These are phyloP conservation scores for Manis javanica DNA, from an alignment of 2,797 vertebrate species.

Conservation along the genomic window DNA sequence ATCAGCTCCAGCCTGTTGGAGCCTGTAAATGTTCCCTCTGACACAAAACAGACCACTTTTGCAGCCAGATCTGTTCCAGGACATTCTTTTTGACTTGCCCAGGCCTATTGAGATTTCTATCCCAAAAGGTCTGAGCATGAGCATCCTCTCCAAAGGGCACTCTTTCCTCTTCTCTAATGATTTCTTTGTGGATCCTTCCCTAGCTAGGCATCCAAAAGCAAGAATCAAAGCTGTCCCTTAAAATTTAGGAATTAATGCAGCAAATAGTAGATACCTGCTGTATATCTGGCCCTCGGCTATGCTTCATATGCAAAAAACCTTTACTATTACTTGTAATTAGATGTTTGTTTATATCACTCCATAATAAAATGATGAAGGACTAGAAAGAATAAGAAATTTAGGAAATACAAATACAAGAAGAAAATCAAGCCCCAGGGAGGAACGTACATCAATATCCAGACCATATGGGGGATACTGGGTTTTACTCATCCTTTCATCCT, in stretches of 20 bases:
- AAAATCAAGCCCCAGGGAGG: neutral
- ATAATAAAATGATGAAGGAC: neutral
- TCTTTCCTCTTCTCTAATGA: neutral
- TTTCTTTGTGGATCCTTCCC: neutral
- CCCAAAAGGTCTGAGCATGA: neutral
- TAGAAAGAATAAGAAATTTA: neutral
- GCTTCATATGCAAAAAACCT: neutral
- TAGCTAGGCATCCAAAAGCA: neutral
- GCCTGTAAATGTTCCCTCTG: neutral
- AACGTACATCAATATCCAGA: neutral
- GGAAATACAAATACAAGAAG: neutral
- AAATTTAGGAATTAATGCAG: conserved; percentile 16
- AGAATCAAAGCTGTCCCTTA: neutral
- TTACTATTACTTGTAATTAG: neutral
- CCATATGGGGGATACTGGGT: neutral
- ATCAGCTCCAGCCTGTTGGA: neutral
- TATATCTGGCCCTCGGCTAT: neutral
- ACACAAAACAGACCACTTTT: neutral
- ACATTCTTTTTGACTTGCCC: neutral
- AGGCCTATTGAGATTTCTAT: neutral
- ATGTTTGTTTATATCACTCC: neutral
- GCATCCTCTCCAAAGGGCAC: neutral
- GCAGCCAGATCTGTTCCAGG: neutral
- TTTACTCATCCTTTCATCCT: neutral
- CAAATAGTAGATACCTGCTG: neutral